These are phyloP conservation scores for Babylonia areolata DNA, from an alignment of 1,140 invertebrate genomes.

Conservation along the genomic window DNA sequence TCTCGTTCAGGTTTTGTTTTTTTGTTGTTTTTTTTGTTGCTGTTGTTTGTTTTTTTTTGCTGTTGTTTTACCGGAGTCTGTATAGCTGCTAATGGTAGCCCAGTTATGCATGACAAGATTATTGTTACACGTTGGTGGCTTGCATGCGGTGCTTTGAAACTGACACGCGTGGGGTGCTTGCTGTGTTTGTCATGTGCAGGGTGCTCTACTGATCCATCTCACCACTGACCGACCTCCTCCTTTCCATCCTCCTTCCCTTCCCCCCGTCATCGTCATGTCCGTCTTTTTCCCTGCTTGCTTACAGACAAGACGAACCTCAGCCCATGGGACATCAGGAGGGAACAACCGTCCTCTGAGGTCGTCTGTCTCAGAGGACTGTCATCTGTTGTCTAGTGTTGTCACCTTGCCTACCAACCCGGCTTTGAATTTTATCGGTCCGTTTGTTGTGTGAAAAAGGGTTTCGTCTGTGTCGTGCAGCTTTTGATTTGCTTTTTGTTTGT, in stretches of 20 bases:
- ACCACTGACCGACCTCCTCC: not conserved
- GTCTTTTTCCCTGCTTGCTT: conserved; percentile 1
- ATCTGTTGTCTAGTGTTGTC: not conserved
- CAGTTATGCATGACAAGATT: no score
- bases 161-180: conserved; percentile 20
- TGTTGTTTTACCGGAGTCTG: no score
- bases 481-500: not conserved
- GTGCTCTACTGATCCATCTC: conserved; percentile 9
- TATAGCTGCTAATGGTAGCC: no score
- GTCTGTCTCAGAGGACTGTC: not conserved
- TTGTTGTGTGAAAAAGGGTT: not conserved
- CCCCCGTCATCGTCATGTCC: not conserved
- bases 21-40: no score
- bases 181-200: conserved; percentile 22
- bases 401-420: no score
- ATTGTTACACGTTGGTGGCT: not conserved
- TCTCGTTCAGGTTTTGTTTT: no score
- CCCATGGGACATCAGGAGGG: not conserved
- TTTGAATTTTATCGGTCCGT: no score
- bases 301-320: not conserved
- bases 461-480: not conserved
- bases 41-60: no score
- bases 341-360: not conserved
- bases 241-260: not conserved
- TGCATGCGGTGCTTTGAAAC: not conserved